Base-by-base conservation (phyloP, 2,888 invertebrate genomes). In the Aelia acuminata region DNA sequence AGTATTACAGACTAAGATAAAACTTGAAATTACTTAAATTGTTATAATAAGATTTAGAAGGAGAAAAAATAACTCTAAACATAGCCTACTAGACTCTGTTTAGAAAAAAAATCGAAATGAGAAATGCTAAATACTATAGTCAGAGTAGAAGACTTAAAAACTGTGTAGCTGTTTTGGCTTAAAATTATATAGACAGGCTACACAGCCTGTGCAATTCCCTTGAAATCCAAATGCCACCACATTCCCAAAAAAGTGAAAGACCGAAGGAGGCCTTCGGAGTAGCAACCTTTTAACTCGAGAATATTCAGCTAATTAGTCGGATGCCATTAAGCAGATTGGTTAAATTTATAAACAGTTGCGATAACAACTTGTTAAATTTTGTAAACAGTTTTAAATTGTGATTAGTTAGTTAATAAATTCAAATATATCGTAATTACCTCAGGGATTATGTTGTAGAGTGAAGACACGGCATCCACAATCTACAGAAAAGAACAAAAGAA, bases 231-330 rank as follows among this genome's bases (percentile, higher is more conserved):
- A 70, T 70, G 63, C 63, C 63, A 70, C 63, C 63, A 70, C 63
- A 70, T 70, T 70, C 63, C 4, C 63, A 35, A 70, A 70, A 70
- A 70, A 70, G 63, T 31, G 63, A 70, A 70, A 35, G 63, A 70
- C 18, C 18, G 1, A 18, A 18, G 7, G 35, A 70, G 31, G 35
- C 31, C 63, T 70, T 70, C 63, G 35, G 35, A 70, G 63, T 4
- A 35, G 63, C 5, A 70, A 3, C n/a, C n/a, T 53, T 53, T 10
- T 53, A 53, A 53, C 4, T 8, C 7, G n/a, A n/a, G 53, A n/a
- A 53, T n/a, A 53, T 53, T n/a, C 4, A 22, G 1, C 22, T 53
- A 53, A 53, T 53, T 50, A 50, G 49, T 50, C 49, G 7, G 20
- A 49, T 49, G 49, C 49, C 49, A 10, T 18, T 15, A 49, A 49